phyloP scores from a whole-genome alignment of 2,113 vertebrate genomes.

The Pavo muticus region DNA sequence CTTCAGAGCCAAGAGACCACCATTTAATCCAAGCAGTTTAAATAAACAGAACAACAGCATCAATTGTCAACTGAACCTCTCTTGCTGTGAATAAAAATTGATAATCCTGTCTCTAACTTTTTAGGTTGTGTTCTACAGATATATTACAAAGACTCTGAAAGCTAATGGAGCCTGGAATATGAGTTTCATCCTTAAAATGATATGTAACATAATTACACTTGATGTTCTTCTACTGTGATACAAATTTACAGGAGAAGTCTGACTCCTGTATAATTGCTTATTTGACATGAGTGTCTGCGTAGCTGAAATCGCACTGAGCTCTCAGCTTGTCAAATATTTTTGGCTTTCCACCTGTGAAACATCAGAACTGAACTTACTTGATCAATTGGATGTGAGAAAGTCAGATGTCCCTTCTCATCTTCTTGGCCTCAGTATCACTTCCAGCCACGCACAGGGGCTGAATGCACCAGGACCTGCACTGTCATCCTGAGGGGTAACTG shows the following conservation, averaged over 20 bases:
- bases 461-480: not conserved
- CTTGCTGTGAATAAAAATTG: conserved; percentile 63
- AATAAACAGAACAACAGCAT: conserved; percentile 25
- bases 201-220: conserved; percentile 57
- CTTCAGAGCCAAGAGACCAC: not conserved
- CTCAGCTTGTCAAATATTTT: conserved; percentile 16
- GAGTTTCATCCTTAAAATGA: conserved; percentile 65
- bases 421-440: not conserved
- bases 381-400: no score
- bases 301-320: conserved; percentile 26
- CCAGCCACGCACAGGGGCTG: not conserved
- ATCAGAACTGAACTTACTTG: not conserved
- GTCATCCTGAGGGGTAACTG: not conserved
- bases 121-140: conserved; percentile 60
- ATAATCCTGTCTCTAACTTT: conserved; percentile 65
- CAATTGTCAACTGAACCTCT: conserved; percentile 5
- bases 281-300: conserved; percentile 51
- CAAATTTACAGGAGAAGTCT: conserved; percentile 60
- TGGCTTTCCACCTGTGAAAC: conserved; percentile 38
- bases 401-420: not conserved
- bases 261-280: conserved; percentile 68
- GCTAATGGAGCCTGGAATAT: conserved; percentile 73
- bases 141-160: conserved; percentile 60
- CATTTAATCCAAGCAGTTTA: not conserved
- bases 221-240: conserved; percentile 55